A percentile compares a stretch with the other conserved stretches of the same genome.
These are phyloP conservation scores for Heptranchias perlo DNA, from an alignment of 2,113 vertebrate species.

Conservation along the genomic window DNA sequence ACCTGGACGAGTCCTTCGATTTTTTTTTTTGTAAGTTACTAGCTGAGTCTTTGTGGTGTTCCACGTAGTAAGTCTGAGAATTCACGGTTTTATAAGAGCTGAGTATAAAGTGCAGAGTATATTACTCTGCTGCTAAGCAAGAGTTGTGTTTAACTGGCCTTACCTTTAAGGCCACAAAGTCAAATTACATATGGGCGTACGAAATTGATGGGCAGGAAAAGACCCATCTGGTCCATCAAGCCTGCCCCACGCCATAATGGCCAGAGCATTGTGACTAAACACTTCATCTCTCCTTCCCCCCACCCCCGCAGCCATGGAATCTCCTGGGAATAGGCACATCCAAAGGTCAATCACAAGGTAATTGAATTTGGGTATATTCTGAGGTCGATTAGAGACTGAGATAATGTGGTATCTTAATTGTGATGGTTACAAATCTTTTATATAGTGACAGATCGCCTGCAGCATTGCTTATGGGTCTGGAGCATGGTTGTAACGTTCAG, in stretches of 20 bases:
- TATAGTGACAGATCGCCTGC: no score
- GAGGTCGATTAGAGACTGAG: background rate
- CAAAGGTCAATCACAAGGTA: background rate
- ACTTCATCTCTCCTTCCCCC: no score
- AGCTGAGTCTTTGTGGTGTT: background rate
- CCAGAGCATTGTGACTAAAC: background rate
- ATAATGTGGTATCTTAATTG: background rate
- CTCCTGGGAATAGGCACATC: background rate
- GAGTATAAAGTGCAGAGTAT: background rate
- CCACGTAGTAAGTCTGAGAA: background rate
- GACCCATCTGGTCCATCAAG: background rate
- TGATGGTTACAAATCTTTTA: background rate
- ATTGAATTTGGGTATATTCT: background rate
- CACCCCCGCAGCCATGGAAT: background rate
- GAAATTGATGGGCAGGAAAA: background rate
- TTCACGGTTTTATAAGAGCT: background rate
- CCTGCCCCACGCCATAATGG: background rate
- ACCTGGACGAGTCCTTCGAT: background rate
- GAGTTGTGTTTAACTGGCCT: background rate
- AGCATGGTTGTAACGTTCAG: background rate
- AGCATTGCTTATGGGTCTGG: background rate
- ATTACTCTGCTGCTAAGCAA: background rate
- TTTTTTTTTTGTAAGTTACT: background rate
- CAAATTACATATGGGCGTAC: background rate
- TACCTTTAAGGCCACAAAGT: background rate